These are phyloP conservation scores for Agriotes lineatus DNA, from an alignment of 2,888 invertebrate species.

Conservation along the genomic window DNA sequence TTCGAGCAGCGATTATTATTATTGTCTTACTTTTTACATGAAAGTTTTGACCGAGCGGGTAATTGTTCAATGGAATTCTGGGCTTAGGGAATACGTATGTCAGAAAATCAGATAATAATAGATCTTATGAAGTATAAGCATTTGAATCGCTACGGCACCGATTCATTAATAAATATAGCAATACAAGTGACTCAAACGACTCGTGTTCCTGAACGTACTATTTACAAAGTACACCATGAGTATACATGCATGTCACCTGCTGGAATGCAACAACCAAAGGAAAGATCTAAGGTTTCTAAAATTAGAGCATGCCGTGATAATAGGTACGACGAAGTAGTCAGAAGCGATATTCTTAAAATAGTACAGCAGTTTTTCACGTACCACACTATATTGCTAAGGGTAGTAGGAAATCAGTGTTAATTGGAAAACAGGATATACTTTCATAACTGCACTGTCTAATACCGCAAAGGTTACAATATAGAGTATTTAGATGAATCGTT, in stretches of 20 bases:
- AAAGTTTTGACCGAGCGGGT: too few species aligned
- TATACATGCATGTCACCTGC: not conserved
- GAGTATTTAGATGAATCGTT: not conserved
- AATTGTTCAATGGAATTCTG: too few species aligned
- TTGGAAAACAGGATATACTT: not conserved
- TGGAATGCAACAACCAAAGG: constrained; percentile 1
- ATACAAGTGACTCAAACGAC: not conserved
- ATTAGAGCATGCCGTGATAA: not conserved
- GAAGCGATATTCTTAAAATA: not conserved
- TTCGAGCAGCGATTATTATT: too few species aligned
- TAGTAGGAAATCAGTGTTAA: not conserved
- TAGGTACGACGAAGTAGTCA: not conserved
- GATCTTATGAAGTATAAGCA: not conserved
- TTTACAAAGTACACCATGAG: not conserved
- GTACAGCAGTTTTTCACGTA: not conserved
- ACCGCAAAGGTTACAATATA: constrained; percentile 1
- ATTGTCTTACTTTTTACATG: too few species aligned
- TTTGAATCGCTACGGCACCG: not conserved
- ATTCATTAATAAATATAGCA: not conserved
- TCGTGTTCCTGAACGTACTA: not conserved
- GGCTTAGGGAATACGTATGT: too few species aligned
- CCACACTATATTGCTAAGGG: not conserved
- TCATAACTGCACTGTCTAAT: not conserved
- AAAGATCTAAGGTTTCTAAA: not conserved
- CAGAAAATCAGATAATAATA: not conserved